A percentile compares a stretch with the other conserved stretches of the same genome.
Conservation (phyloP, 2,888 invertebrate genomes). For the Colletes collaris region DNA sequence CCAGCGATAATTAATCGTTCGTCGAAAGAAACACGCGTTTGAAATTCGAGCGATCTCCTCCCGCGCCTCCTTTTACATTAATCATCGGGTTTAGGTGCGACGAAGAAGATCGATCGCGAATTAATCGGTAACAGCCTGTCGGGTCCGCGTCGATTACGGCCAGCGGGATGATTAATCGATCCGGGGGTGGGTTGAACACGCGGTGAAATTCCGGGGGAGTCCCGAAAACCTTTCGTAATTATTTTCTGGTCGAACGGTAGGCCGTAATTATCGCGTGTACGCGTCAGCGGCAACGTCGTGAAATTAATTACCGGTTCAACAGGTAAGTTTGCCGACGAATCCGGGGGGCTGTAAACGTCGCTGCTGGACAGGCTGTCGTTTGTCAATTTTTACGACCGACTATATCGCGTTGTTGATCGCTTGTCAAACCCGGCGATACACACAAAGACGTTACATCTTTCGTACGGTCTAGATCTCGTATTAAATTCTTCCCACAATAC, state of each 20-base stretch:
- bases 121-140: constrained; percentile 48
- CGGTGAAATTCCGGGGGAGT: not conserved
- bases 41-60: constrained; percentile 21
- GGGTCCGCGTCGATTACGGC: constrained; percentile 52
- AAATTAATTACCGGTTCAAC: constrained; percentile 67
- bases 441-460: not conserved
- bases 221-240: constrained; percentile 36
- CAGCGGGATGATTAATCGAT: constrained; percentile 54
- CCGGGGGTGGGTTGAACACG: constrained; percentile 12
- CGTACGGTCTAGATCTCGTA: too few species aligned
- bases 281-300: constrained; percentile 29
- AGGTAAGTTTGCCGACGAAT: constrained; percentile 53
- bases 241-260: constrained; percentile 35
- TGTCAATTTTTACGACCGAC: constrained; percentile 34
- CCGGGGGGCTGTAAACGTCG: constrained; percentile 49
- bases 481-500: not conserved
- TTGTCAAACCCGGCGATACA: not conserved
- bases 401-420: not conserved
- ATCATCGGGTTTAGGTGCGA: constrained; percentile 27
- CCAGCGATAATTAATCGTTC: constrained; percentile 23
- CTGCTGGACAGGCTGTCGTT: constrained; percentile 37
- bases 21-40: constrained; percentile 7
- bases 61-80: constrained; percentile 15
- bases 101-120: constrained; percentile 55
- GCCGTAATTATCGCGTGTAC: constrained; percentile 18